Conservation (phyloP, 2,797 vertebrate genomes). For the Molossus alvarezi region DNA sequence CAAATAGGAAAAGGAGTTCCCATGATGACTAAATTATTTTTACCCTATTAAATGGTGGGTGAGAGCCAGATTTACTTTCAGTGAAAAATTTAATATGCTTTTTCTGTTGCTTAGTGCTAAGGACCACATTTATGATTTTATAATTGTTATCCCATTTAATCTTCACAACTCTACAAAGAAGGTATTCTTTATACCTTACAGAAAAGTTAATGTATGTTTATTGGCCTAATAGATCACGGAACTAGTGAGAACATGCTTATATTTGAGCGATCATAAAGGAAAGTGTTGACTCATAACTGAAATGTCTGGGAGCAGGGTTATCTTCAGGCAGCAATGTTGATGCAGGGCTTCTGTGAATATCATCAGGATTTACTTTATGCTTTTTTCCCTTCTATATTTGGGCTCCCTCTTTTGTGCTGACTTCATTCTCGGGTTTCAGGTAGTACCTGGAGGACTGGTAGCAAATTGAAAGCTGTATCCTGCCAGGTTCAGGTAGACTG, state of each 20-base stretch:
- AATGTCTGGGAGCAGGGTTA: neutral
- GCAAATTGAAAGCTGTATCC: neutral
- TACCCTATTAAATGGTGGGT: neutral
- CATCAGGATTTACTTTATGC: neutral
- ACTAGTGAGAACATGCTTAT: neutral
- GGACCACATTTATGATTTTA: slow-evolving; percentile 37
- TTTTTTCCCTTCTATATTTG: neutral
- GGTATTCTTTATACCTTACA: neutral
- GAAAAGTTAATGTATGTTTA: neutral
- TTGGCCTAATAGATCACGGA: neutral
- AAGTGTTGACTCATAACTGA: neutral
- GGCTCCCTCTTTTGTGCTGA: neutral
- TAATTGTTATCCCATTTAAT: slow-evolving; percentile 45
- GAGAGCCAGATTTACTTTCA: slow-evolving; percentile 28
- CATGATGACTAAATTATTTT: neutral
- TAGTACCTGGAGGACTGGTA: neutral
- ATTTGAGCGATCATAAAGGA: neutral
- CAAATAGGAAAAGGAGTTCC: neutral
- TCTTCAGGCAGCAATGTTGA: neutral
- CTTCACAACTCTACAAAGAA: slow-evolving; percentile 4
- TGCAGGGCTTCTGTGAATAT: neutral
- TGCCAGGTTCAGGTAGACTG: neutral
- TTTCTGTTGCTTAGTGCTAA: neutral
- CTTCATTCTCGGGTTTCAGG: neutral
- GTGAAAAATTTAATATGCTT: slow-evolving; percentile 36